These are phyloP conservation scores for Typhlomys cinereus DNA, from an alignment of 2,113 vertebrate species.

Conservation along the genomic window DNA sequence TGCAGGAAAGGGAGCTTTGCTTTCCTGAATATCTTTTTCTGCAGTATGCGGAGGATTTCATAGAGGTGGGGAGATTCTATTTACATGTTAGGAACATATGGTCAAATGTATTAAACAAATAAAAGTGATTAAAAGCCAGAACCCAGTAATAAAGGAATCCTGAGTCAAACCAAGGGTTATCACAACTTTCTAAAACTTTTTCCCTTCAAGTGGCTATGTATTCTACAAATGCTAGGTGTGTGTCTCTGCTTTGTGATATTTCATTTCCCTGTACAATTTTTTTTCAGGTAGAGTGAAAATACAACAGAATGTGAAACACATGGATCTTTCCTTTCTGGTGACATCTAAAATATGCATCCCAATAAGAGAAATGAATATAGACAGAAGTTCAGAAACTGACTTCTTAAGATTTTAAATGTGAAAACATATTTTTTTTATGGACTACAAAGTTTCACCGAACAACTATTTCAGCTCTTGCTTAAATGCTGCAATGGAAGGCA, in stretches of 20 bases:
- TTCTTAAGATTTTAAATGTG: background rate
- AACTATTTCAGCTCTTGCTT: background rate
- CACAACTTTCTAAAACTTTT: background rate
- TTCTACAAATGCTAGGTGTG: background rate
- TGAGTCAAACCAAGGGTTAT: background rate
- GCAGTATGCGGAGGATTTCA: background rate
- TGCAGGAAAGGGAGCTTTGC: background rate
- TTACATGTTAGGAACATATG: background rate
- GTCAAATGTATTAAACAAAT: background rate
- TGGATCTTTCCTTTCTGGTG: conserved; percentile 8
- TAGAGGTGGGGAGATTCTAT: background rate
- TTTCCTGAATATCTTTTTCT: background rate
- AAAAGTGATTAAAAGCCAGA: background rate
- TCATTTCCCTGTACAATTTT: background rate
- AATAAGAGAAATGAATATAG: background rate
- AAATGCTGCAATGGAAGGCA: background rate
- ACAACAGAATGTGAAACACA: background rate
- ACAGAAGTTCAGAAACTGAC: background rate
- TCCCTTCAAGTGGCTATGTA: background rate
- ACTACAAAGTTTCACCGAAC: background rate
- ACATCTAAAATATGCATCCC: background rate
- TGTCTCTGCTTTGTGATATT: conserved; percentile 41
- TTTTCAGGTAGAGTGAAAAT: background rate
- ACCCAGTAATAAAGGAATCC: background rate
- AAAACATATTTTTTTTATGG: background rate